phyloP scores from a whole-genome alignment of 2,888 invertebrate species.

The Dynastes hyllus region DNA sequence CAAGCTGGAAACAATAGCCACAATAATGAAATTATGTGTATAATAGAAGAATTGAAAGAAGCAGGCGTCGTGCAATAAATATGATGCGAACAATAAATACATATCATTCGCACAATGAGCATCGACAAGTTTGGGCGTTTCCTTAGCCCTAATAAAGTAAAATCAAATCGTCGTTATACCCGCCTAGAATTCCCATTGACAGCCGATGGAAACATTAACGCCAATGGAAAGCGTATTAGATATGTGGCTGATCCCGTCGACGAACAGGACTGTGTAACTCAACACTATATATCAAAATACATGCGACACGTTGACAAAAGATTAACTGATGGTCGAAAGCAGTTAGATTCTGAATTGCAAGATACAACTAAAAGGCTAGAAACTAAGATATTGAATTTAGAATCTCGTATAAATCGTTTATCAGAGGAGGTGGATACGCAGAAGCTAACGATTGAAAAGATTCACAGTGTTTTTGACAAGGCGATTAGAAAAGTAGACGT shows the following conservation, averaged over 20 bases:
- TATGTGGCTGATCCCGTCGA: background rate
- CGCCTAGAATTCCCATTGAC: background rate
- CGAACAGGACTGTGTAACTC: background rate
- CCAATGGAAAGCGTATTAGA: background rate
- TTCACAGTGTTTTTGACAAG: background rate
- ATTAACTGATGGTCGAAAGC: background rate
- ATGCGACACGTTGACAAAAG: background rate
- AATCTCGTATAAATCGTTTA: no score
- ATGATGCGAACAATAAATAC: background rate
- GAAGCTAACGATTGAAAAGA: background rate
- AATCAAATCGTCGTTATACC: background rate
- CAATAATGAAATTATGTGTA: conserved; percentile 51
- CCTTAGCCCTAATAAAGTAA: background rate
- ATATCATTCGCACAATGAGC: background rate
- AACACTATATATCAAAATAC: background rate
- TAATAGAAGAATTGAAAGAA: conserved; percentile 49
- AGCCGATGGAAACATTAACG: background rate
- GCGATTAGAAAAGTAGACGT: background rate
- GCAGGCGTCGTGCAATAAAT: conserved; percentile 39
- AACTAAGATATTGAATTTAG: no score
- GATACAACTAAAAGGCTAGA: no score
- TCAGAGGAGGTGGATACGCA: no score
- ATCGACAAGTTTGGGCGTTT: background rate
- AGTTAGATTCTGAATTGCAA: background rate
- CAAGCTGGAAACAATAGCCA: conserved; percentile 47